Evolutionary conservation across 2,797 vertebrate genomes (phyloP).

Genomic region (Percopsis omiscomaycus): DNA sequence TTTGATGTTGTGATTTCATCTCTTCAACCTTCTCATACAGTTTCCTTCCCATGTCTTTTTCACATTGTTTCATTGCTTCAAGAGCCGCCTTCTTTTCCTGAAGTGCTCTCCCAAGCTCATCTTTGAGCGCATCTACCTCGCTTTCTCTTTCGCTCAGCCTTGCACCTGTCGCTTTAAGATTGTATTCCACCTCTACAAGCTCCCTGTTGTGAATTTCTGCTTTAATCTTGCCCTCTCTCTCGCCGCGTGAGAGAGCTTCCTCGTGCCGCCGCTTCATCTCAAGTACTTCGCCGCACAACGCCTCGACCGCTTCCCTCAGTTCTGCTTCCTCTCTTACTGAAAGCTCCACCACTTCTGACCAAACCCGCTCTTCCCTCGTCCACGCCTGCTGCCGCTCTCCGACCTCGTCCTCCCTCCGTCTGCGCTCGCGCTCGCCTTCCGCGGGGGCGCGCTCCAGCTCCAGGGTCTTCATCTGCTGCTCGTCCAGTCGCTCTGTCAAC

Average conservation of each 20-base stretch:
- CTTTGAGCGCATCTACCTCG: constrained; percentile 29
- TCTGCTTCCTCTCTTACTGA: constrained; percentile 45
- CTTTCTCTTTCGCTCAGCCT: constrained; percentile 51
- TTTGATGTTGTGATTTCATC: constrained; percentile 37
- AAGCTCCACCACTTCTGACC: constrained; percentile 30
- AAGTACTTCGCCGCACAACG: constrained; percentile 40
- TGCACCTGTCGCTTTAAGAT: constrained; percentile 40
- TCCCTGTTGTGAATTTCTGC: constrained; percentile 20
- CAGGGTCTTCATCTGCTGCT: constrained; percentile 69
- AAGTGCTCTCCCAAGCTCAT: not conserved
- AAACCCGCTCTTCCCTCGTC: constrained; percentile 26
- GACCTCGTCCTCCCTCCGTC: constrained; percentile 48
- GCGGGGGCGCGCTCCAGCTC: constrained; percentile 53
- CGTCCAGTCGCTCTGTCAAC: constrained; percentile 67
- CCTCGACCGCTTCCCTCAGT: constrained; percentile 33
- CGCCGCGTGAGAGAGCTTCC: constrained; percentile 12
- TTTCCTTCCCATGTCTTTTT: constrained; percentile 40
- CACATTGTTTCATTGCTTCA: constrained; percentile 23
- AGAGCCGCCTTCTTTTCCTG: constrained; percentile 51
- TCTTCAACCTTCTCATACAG: constrained; percentile 34
- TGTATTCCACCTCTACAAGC: constrained; percentile 30
- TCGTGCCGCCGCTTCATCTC: constrained; percentile 39
- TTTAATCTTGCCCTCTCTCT: constrained; percentile 12
- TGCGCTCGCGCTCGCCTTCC: constrained; percentile 49
- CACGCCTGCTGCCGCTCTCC: constrained; percentile 26